A percentile compares a stretch with the other conserved stretches of the same genome.
phyloP scores from a whole-genome alignment of 2,888 invertebrate species.

The Toxonevra muliebris region DNA sequence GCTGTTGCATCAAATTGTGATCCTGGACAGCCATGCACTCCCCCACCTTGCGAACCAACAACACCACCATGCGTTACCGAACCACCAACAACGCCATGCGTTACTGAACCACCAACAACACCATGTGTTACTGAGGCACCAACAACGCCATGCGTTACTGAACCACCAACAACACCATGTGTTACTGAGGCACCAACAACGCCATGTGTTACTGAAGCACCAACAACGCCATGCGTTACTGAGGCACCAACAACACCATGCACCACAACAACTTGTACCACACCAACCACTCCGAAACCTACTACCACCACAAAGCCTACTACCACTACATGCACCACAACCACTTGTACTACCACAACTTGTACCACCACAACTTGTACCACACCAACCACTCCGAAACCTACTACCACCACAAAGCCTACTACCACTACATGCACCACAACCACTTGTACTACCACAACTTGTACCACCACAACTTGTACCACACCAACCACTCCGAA shows the following conservation, averaged over 20 bases:
- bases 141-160: slow-evolving; percentile 20
- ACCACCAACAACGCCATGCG: slow-evolving; percentile 17
- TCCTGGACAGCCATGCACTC: slow-evolving; percentile 2
- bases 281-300: not conserved
- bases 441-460: slow-evolving; percentile 8
- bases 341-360: not conserved
- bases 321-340: slow-evolving; percentile 22
- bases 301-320: slow-evolving; percentile 8
- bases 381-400: not conserved
- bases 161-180: slow-evolving; percentile 1
- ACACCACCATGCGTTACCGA: slow-evolving; percentile 17
- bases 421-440: slow-evolving; percentile 29
- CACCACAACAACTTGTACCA: slow-evolving; percentile 13
- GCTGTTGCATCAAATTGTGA: slow-evolving; percentile 31
- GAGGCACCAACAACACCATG: slow-evolving; percentile 18
- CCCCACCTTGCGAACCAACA: slow-evolving; percentile 19
- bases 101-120: slow-evolving; percentile 27
- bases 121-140: slow-evolving; percentile 21
- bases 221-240: slow-evolving; percentile 22
- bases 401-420: slow-evolving; percentile 26
- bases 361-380: slow-evolving; percentile 2
- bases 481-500: slow-evolving; percentile 23
- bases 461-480: not conserved
- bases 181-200: slow-evolving; percentile 12
- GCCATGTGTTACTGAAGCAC: slow-evolving; percentile 4